Base-by-base conservation (phyloP, 2,113 vertebrate genomes). In the Trematomus loennbergii region DNA sequence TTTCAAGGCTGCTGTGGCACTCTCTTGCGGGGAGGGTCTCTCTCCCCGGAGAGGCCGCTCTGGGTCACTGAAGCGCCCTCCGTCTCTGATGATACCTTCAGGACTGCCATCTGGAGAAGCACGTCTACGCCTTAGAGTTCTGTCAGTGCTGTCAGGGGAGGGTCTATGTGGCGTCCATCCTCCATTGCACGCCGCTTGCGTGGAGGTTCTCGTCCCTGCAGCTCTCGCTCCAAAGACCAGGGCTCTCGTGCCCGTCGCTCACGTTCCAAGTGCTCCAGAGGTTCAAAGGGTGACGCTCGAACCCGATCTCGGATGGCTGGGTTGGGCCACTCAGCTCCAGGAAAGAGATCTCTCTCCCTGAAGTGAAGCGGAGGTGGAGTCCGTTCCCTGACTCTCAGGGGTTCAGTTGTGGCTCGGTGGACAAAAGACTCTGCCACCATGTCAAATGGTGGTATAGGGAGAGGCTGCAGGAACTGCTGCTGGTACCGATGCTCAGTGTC, bases 401-500 rank as follows among this genome's bases (percentile, higher is more conserved):
- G 93, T 72, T 97, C 96, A 63, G 98, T 96, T 0, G 96, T 95
- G 9, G 96, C 96, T 5, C 98, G 95, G 90, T 98, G 97, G 80
- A 97, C 97, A 90, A 99, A 99, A 6, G 97, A 95, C 90, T 99
- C 98, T 0, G 97, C 96, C 89, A 99, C 96, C 0, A 99, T 94
- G 88, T 99, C 98, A 18, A 98, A 99, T 64, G 97, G 97, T 0
- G 96, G 96, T 69, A 99, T 94, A 0, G 97, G 97, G 58, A 99
- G 94, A 3, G 97, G 96, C 89, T 98, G 98, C 79, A 99, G 89
- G 87, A 97, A 99, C 75, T 97, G 97, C 91, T 98, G 97, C 90
- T 97, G 97, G 93, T 98, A 99, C 62, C 97, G 96, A 63, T 98
- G 97, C 75, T 99, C 97, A 0, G 96, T 97, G 89, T 99, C 98